These are phyloP conservation scores for Autographa pulchrina DNA, from an alignment of 2,888 invertebrate genomes.

Conservation along the genomic window DNA sequence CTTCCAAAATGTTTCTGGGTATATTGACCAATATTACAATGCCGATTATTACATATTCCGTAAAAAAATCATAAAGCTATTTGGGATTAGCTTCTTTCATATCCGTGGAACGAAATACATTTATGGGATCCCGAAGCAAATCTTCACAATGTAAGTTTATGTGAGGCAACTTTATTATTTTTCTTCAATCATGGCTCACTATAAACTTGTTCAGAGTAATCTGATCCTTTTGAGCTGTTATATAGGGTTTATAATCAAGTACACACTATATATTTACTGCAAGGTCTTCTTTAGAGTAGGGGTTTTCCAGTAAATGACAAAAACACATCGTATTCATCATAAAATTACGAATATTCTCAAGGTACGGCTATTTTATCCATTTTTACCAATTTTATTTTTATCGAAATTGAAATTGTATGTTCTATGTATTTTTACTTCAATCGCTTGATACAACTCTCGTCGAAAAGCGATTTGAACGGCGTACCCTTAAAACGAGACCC, in stretches of 20 bases:
- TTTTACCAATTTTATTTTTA: no score
- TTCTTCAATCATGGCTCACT: constrained; percentile 4
- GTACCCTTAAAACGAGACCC: not conserved
- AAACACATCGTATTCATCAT: not conserved
- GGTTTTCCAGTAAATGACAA: not conserved
- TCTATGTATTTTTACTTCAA: not conserved
- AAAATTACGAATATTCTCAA: no score
- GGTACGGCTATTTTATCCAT: no score
- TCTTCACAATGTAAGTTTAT: not conserved
- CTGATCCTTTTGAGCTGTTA: not conserved
- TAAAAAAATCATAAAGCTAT: not conserved
- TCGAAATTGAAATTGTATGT: not conserved
- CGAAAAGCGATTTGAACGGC: not conserved
- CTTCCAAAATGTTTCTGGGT: no score
- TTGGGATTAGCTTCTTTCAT: not conserved
- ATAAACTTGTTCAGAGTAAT: not conserved
- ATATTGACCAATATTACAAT: no score
- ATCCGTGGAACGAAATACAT: not conserved
- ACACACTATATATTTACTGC: not conserved
- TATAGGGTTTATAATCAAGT: not conserved
- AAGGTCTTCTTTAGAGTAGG: not conserved
- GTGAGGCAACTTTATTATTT: constrained; percentile 3
- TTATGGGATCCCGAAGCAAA: constrained; percentile 1
- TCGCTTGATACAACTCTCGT: not conserved
- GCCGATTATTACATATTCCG: no score